Conservation (phyloP, 2,797 vertebrate genomes). For the Paramormyrops hopkinsi region DNA sequence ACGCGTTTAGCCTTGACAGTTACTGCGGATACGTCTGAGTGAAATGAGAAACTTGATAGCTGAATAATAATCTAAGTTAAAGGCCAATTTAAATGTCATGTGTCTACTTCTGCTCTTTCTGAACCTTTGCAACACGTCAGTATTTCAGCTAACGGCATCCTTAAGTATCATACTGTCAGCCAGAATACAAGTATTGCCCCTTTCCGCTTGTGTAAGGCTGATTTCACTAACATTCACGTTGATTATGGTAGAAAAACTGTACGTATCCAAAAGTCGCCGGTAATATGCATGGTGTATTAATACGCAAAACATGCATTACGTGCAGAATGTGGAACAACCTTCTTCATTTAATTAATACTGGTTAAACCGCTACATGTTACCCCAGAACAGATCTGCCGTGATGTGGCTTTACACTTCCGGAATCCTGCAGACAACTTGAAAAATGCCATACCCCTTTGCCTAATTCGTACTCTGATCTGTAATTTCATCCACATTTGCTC, state of each 20-base stretch:
- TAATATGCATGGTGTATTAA: background rate
- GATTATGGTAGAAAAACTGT: background rate
- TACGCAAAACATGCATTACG: background rate
- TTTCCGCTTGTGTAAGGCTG: background rate
- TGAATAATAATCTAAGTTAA: slow-evolving; percentile 26
- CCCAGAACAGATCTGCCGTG: slow-evolving; percentile 65
- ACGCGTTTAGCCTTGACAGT: background rate
- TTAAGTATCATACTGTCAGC: background rate
- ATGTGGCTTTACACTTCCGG: slow-evolving; percentile 69
- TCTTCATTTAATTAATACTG: background rate
- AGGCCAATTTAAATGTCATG: slow-evolving; percentile 17
- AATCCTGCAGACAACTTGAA: slow-evolving; percentile 93
- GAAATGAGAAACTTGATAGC: slow-evolving; percentile 24
- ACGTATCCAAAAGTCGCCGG: background rate
- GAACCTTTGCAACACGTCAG: slow-evolving; percentile 32
- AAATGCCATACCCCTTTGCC: slow-evolving; percentile 92
- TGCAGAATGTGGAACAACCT: background rate
- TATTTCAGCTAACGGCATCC: background rate
- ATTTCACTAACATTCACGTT: background rate
- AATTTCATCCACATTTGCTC: slow-evolving; percentile 99
- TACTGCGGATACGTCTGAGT: slow-evolving; percentile 6
- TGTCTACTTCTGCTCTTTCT: slow-evolving; percentile 38
- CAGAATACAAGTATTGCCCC: background rate
- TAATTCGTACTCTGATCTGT: slow-evolving; percentile 98
- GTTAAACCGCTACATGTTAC: slow-evolving; percentile 47